Base-by-base conservation (phyloP, 2,888 invertebrate species). In the Agrilus cyanescens region DNA sequence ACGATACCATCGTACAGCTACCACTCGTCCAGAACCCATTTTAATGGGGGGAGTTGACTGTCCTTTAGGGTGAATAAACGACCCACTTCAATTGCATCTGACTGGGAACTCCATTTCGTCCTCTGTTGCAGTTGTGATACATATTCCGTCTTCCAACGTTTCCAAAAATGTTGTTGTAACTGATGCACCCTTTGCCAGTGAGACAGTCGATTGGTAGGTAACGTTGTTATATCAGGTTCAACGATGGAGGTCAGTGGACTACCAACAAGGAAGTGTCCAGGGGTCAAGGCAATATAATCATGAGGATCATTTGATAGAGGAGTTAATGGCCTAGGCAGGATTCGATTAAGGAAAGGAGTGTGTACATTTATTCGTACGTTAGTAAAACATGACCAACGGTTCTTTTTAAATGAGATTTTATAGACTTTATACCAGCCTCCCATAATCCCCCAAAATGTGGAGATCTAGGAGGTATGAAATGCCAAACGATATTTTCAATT, bases 391-490 rank as follows among this genome's bases (percentile, higher is more conserved):
- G 40, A 1, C 53, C 52, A 6, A 53, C 18, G 2, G 52, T 40
- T 29, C 49, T 39, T 29, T 40, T 45, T 25, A 57, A 12, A 40
- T 55, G 56, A 41, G 37, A 36, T 43, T 61, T 60, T 2, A 50
- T 40, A 2, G 51, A 50, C 31, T 54, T 56, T 3, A 59, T 48
- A 6, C 47, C 53, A 3, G 55, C 50, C 34, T 61, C 59, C 55
- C 54, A 56, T 6, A 59, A 30, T 10, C 58, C 58, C 4, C 56
- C 56, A 32, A 55, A 55, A 16, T 56, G 51, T 16, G 35, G 38
- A 16, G 42, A 14, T 3, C 18, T 3, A 4, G 18, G 18, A 4
- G 18, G 18, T 3, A 18, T 18, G 7, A 20, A 20, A 20, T 20
- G 20, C 20, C 5, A 20, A 7, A 7, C 7, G 2, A 20, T 20